These are phyloP conservation scores for Haliclona indistincta DNA, from an alignment of 37 sponge, comb jelly and placozoan species.

Conservation along the genomic window DNA sequence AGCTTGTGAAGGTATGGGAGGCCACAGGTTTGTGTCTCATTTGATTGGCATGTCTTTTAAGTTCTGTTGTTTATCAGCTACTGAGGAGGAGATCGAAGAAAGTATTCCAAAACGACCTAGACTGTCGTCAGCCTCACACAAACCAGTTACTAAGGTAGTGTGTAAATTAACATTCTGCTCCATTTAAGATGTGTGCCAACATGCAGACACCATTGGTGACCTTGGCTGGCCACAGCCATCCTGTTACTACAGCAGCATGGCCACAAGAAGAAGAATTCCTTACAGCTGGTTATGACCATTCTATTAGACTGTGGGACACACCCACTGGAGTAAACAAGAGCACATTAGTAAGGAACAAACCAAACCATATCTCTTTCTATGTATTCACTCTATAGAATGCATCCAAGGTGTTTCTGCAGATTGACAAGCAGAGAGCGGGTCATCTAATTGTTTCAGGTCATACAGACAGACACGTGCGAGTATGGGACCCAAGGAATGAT, in stretches of 20 bases:
- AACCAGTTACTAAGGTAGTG: no score
- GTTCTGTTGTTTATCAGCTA: no score
- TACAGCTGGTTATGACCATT: constrained; percentile 84
- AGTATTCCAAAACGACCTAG: no score
- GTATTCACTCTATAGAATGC: constrained; percentile 49
- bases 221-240: constrained; percentile 74
- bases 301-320: constrained; percentile 81
- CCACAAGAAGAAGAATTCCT: constrained; percentile 30
- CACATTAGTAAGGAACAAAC: constrained; percentile 53
- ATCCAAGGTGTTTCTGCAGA: constrained; percentile 59
- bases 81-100: no score
- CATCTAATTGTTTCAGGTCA: constrained; percentile 72
- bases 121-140: no score
- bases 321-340: constrained; percentile 52
- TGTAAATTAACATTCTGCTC: no score
- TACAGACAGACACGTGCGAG: constrained; percentile 66
- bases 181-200: not conserved
- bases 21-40: constrained; percentile 10
- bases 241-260: constrained; percentile 71
- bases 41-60: not conserved
- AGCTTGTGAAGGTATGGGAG: constrained; percentile 76
- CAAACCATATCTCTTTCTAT: not conserved
- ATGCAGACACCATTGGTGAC: constrained; percentile 74
- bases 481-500: constrained; percentile 75
- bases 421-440: constrained; percentile 19